Evolutionary conservation across 2,113 vertebrate genomes (phyloP).

Genomic region (Perognathus longimembris): DNA sequence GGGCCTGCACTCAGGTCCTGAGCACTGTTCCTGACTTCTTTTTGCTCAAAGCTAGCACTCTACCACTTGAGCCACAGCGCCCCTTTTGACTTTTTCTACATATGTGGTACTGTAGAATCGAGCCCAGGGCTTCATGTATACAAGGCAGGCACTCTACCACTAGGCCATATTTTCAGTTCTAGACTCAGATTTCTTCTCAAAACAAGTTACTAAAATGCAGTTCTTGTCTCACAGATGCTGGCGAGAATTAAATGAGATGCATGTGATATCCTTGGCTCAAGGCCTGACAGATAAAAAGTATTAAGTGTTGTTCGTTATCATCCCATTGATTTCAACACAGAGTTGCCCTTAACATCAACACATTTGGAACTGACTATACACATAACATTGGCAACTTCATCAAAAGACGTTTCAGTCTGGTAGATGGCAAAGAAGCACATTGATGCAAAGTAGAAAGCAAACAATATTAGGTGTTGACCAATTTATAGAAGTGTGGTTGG

Average conservation of each 20-base stretch:
- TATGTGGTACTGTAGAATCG: too few relatives aligned
- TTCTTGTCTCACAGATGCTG: background rate
- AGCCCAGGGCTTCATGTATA: too few relatives aligned
- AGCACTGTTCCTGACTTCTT: too few relatives aligned
- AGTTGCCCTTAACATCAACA: too few relatives aligned
- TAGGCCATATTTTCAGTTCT: too few relatives aligned
- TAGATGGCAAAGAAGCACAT: background rate
- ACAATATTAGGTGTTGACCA: background rate
- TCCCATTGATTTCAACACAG: too few relatives aligned
- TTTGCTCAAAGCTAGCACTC: too few relatives aligned
- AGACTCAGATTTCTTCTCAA: slow-evolving; percentile 6
- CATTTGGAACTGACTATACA: background rate
- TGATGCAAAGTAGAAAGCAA: background rate
- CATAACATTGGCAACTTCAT: background rate
- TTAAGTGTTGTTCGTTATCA: background rate
- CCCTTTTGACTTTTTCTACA: too few relatives aligned
- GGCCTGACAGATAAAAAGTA: background rate
- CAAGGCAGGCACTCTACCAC: too few relatives aligned
- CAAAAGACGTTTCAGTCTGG: background rate
- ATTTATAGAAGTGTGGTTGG: background rate
- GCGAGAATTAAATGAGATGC: background rate
- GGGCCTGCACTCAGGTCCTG: too few relatives aligned
- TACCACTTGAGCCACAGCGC: too few relatives aligned
- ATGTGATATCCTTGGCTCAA: background rate
- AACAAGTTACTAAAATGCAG: background rate